Percentiles rank a stretch among this genome's conserved stretches.
Conservation (phyloP, 2,797 vertebrate genomes). For the Sorex maritimensis region DNA sequence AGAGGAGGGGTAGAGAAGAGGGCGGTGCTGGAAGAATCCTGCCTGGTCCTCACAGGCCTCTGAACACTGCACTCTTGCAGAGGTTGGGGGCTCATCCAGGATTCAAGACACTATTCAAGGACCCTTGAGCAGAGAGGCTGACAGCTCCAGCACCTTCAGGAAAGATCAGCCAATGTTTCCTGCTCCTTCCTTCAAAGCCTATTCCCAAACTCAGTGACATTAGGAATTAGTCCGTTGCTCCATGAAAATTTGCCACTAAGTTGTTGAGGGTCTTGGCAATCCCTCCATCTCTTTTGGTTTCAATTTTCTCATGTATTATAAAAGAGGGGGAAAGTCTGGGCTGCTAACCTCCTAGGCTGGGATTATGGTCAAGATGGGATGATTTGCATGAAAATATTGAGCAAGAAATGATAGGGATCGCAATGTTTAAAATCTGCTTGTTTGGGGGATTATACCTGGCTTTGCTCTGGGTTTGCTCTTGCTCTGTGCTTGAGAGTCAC, state of each 20-base stretch:
- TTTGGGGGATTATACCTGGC: no score
- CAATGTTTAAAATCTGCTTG: background rate
- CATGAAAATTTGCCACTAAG: slow-evolving; percentile 8
- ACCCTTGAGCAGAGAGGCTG: background rate
- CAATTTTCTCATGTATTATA: background rate
- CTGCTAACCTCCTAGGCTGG: background rate
- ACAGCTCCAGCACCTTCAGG: background rate
- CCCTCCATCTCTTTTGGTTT: slow-evolving; percentile 14
- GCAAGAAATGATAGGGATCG: slow-evolving; percentile 3
- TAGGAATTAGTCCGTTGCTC: background rate
- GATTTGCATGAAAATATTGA: slow-evolving; percentile 24
- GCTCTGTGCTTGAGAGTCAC: no score
- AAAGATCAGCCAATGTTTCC: background rate
- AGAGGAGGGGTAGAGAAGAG: background rate
- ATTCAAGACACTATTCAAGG: background rate
- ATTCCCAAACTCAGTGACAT: background rate
- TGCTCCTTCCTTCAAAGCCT: background rate
- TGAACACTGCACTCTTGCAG: slow-evolving; percentile 1
- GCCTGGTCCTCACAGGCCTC: background rate
- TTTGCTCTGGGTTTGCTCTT: no score
- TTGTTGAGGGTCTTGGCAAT: background rate
- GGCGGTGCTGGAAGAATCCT: background rate
- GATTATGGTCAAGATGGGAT: background rate
- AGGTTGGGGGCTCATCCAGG: slow-evolving; percentile 1
- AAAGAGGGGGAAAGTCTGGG: slow-evolving; percentile 28